Evolutionary conservation across 2,113 vertebrate genomes (phyloP).

Genomic region (Eretmochelys imbricata): DNA sequence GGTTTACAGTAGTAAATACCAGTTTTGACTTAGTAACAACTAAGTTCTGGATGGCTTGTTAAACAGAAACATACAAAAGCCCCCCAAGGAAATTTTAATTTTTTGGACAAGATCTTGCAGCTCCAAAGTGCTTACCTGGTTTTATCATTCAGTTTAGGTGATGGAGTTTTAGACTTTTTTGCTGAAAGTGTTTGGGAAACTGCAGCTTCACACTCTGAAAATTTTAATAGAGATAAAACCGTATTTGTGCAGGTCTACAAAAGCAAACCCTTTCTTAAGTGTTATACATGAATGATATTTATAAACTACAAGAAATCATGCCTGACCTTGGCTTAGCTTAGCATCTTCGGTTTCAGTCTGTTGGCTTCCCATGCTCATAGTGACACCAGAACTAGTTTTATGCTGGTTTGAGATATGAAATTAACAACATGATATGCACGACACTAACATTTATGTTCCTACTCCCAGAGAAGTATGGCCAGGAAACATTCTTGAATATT

Average conservation of each 20-base stretch:
- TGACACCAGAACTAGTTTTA: background rate
- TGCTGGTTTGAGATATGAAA: slow-evolving; percentile 33
- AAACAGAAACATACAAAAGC: background rate
- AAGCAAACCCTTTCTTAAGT: background rate
- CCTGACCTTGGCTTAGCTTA: slow-evolving; percentile 63
- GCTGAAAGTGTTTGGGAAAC: slow-evolving; percentile 37
- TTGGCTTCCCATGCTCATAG: background rate
- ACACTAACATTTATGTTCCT: background rate
- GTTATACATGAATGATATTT: background rate
- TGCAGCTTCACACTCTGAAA: background rate
- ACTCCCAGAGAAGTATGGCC: background rate
- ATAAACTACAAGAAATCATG: background rate
- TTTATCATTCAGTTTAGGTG: slow-evolving; percentile 4
- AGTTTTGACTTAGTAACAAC: background rate
- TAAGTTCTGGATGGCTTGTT: no score
- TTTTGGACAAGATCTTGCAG: background rate
- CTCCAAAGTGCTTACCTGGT: slow-evolving; percentile 47
- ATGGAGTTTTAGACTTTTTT: background rate
- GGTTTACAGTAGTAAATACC: background rate
- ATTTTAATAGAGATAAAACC: background rate
- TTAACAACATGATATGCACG: background rate
- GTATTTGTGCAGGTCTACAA: background rate
- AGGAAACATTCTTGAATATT: background rate
- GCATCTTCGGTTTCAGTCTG: background rate
- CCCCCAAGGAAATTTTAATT: background rate